Conservation (phyloP, 2,113 vertebrate genomes). For the Heteronetta atricapilla region DNA sequence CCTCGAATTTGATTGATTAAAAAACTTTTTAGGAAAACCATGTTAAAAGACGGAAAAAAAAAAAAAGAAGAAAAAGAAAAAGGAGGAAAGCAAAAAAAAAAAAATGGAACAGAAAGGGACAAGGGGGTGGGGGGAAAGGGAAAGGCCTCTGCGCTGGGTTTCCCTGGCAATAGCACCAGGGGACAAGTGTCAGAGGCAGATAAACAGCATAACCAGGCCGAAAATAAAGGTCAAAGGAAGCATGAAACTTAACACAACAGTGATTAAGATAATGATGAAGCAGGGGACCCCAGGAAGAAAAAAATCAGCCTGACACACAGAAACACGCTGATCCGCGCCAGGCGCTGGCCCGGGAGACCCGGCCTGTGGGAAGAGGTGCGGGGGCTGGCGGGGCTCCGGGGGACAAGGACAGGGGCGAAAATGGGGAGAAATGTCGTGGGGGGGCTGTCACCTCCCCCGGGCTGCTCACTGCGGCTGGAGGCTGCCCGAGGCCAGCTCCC, state of each 20-base stretch:
- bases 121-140: conserved; percentile 68
- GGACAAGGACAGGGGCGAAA: not conserved
- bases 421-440: not conserved
- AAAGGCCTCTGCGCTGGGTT: conserved; percentile 77
- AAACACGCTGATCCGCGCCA: not conserved
- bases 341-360: conserved; percentile 1
- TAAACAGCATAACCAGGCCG: conserved; percentile 75
- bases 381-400: not conserved
- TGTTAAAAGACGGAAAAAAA: conserved; percentile 91
- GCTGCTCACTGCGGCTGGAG: not conserved
- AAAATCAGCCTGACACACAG: not conserved
- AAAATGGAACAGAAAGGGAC: conserved; percentile 57
- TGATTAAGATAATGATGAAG: conserved; percentile 83
- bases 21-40: conserved; percentile 99
- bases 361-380: not conserved
- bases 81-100: conserved; percentile 63
- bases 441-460: not conserved
- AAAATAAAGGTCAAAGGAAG: conserved; percentile 84
- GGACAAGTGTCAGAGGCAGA: conserved; percentile 70
- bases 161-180: conserved; percentile 76
- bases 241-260: conserved; percentile 85
- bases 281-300: conserved; percentile 47
- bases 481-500: not conserved
- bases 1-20: conserved; percentile 99
- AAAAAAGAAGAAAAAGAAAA: conserved; percentile 54